A percentile compares a stretch with the other conserved stretches of the same genome.
Conservation (phyloP, 92 coral and sea anemone species). For the Phenganax stokvisi region DNA sequence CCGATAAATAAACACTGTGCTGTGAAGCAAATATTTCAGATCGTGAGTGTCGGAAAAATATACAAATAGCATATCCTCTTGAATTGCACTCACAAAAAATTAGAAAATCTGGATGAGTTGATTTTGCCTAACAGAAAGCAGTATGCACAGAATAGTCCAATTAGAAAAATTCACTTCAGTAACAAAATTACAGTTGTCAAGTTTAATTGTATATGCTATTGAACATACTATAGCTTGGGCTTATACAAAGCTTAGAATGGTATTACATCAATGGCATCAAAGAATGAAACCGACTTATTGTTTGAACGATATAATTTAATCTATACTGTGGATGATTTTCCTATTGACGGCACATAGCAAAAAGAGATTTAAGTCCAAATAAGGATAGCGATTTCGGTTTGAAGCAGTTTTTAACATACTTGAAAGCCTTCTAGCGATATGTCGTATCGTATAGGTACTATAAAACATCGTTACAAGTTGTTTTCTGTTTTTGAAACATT, state of each 20-base stretch:
- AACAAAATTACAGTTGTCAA: neutral
- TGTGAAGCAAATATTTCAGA: neutral
- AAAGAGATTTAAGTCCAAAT: neutral
- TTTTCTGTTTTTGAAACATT: neutral
- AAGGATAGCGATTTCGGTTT: neutral
- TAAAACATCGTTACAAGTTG: neutral
- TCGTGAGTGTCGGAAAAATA: neutral
- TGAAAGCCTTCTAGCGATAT: neutral
- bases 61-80: too few relatives aligned
- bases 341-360: neutral
- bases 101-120: neutral
- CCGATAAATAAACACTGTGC: neutral
- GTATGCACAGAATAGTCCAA: neutral
- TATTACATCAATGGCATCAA: conserved; percentile 11
- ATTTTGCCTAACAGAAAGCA: neutral
- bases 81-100: too few relatives aligned
- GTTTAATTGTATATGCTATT: neutral
- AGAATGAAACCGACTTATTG: neutral
- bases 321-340: neutral
- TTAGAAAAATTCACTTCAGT: neutral
- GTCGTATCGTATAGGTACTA: neutral
- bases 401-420: neutral
- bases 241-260: neutral
- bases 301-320: too few relatives aligned
- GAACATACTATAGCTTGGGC: too few relatives aligned